Evolutionary conservation across 2,113 vertebrate species (phyloP), one percentile per base, ranked within the genome.

Genomic region (Gallinago media): DNA sequence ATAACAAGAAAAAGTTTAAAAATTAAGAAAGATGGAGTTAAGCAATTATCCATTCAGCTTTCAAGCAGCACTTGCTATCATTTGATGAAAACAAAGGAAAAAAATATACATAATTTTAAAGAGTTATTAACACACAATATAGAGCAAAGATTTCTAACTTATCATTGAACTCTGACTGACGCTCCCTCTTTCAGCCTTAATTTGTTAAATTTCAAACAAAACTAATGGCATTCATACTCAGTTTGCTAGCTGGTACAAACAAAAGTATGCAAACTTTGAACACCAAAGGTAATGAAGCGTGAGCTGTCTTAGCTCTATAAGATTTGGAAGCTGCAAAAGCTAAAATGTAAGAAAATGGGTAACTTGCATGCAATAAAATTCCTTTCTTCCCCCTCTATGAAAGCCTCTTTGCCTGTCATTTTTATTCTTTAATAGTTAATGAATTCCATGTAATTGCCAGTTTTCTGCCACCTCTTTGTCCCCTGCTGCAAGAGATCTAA

Each of bases 401-500:
- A 75, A 88, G 72, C 58, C 75, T 92, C 71, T 92, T 82, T 84
- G 65, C 74, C 40, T 95, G 96, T 92, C 92, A 93, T 91, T 97
- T 96, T 95, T 94, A 88, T 95, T 80, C 91, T 96, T 86, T 95
- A 91, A 92, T 76, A 83, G 88, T 76, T 98, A 97, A 97, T 96
- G 88, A 95, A 96, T 97, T 96, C 93, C 80, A 74, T 55, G 75
- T 95, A 96, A 97, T 93, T 97, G 95, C 83, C 94, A 95, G 85
- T 95, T 96, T 96, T 95, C 91, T 84, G 80, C 82, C 93, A 91
- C 85, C 83, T 78, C 73, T 78, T 79, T 85, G 85, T 96, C 94
- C 94, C 93, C 92, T 96, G 93, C 94, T 97, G 95, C 92, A 97
- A 96, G 95, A 92, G 96, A 96, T 77, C 97, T 96, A 95, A 96